A percentile compares a stretch with the other conserved stretches of the same genome.
These are phyloP conservation scores for Sphinx pinastri DNA, from an alignment of 2,888 invertebrate genomes.

Conservation along the genomic window DNA sequence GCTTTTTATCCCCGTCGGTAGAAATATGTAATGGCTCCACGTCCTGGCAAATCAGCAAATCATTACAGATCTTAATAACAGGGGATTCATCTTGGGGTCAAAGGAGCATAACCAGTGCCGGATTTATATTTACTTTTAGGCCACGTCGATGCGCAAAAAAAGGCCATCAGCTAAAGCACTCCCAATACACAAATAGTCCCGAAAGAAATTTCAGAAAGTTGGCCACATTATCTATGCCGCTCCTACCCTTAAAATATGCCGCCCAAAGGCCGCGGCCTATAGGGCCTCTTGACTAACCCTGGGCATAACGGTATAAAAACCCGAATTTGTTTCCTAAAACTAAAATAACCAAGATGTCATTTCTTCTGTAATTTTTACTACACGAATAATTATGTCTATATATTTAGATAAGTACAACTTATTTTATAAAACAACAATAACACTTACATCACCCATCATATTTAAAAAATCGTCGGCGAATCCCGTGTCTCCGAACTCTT, in stretches of 20 bases:
- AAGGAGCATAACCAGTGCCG: too few species aligned
- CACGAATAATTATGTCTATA: neutral
- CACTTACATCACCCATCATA: constrained; percentile 73
- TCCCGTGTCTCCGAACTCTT: constrained; percentile 44
- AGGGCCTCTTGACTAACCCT: too few species aligned
- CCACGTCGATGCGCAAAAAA: too few species aligned
- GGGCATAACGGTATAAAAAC: neutral
- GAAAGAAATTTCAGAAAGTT: too few species aligned
- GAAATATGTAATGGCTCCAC: neutral
- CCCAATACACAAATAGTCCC: too few species aligned
- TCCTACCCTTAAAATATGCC: too few species aligned
- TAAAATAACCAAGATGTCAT: too few species aligned
- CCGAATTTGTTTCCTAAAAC: neutral
- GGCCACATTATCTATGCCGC: too few species aligned
- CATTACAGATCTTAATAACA: constrained; percentile 1
- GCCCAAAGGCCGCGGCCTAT: too few species aligned
- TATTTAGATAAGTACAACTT: neutral
- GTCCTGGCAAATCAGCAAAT: constrained; percentile 1
- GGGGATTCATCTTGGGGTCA: too few species aligned
- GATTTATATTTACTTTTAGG: too few species aligned
- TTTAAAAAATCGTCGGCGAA: constrained; percentile 68
- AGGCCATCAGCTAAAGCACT: too few species aligned
- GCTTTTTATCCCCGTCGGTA: neutral
- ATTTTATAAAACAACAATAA: neutral
- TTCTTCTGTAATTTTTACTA: neutral